phyloP scores from a whole-genome alignment of 2,888 invertebrate genomes.

The Drosophila trichaetosa region DNA sequence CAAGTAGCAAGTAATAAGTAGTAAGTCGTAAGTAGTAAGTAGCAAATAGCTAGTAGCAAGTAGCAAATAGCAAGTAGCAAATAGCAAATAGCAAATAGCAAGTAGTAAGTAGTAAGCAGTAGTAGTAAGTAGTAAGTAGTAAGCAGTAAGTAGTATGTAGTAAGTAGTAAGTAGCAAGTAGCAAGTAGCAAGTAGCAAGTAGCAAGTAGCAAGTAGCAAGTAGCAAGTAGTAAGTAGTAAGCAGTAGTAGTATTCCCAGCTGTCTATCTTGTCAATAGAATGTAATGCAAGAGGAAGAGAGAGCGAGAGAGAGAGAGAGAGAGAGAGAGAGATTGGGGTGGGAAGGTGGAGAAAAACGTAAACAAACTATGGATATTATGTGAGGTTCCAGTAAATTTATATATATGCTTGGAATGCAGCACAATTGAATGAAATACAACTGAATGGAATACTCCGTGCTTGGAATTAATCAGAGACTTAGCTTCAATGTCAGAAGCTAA shows the following conservation, averaged over 20 bases:
- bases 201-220: too few relatives aligned
- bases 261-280: neutral
- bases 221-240: neutral
- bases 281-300: neutral
- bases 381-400: constrained; percentile 33
- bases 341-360: neutral
- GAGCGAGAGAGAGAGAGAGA: neutral
- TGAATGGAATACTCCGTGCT: constrained; percentile 38
- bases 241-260: neutral
- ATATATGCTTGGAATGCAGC: constrained; percentile 14
- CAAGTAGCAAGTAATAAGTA: rapidly evolving
- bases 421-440: neutral
- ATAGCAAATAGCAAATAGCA: too few relatives aligned
- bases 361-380: constrained; percentile 40
- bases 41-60: rapidly evolving
- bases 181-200: too few relatives aligned
- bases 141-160: too few relatives aligned
- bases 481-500: constrained; percentile 47
- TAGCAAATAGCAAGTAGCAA: neutral
- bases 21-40: too few relatives aligned
- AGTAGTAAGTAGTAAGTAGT: too few relatives aligned
- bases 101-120: neutral
- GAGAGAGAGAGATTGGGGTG: neutral
- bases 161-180: too few relatives aligned
- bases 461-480: constrained; percentile 32